Conservation (phyloP, 1,140 invertebrate species). For the Apis dorsata region DNA sequence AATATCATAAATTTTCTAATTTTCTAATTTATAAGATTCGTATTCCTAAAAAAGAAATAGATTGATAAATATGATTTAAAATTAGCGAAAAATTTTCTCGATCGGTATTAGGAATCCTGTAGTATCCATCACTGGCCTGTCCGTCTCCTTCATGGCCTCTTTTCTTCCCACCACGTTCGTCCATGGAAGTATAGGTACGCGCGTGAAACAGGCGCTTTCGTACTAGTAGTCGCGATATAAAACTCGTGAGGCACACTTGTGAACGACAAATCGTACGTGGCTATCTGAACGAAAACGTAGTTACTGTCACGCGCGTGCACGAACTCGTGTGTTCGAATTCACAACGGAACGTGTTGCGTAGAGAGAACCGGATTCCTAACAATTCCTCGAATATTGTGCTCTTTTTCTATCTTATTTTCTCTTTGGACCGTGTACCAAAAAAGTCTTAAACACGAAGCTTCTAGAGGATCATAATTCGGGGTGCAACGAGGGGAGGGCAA, state of each 20-base stretch:
- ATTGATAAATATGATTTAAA: not conserved
- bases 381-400: not conserved
- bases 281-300: conserved; percentile 13
- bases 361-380: not conserved
- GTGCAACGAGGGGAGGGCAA: conserved; percentile 59
- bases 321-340: not conserved
- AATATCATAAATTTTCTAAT: no score
- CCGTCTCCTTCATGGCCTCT: conserved; percentile 57
- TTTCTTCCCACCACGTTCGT: conserved; percentile 48
- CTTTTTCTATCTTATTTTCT: not conserved
- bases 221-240: conserved; percentile 68
- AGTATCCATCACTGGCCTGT: conserved; percentile 40
- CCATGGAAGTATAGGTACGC: conserved; percentile 55
- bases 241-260: conserved; percentile 50
- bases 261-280: conserved; percentile 14
- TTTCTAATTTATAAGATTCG: no score
- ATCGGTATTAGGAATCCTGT: not conserved
- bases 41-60: no score
- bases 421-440: not conserved
- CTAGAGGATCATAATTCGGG: conserved; percentile 38
- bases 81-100: not conserved
- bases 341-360: not conserved
- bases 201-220: conserved; percentile 58
- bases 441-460: conserved; percentile 49
- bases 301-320: conserved; percentile 17